Base-by-base conservation (phyloP, 2,113 vertebrate genomes). In the Brachypteracias leptosomus region DNA sequence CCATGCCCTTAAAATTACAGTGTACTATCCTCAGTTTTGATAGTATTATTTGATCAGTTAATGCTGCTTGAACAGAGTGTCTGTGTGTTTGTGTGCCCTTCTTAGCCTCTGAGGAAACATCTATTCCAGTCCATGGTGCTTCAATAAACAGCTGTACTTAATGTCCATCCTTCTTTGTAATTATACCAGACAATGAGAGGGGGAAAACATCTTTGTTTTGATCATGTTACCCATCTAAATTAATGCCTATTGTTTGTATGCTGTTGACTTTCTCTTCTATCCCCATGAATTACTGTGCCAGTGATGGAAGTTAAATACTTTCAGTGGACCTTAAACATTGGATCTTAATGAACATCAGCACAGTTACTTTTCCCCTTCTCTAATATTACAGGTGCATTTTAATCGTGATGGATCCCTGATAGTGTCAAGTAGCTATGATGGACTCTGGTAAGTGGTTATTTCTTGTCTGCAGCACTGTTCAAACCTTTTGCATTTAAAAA, bases 391-490 rank as follows among this genome's bases (percentile, higher is more conserved):
- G 99, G 99, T 99, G 86, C 99, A 99, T 95, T 99, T 99, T 95
- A 99, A 99, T 95, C 99, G 99, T 70, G 99, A 99, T 26, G 99
- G 99, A 54, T 99, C 99, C 44, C 98, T 99, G 97, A 99, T 99
- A 14, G 99, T 99, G 75, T 99, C 99, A 68, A 99, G 99, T 91
- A 99, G 99, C 97, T 99, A 99, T 15, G 99, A 99, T 42, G 99
- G 99, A 15, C 99, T 99, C 44, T 99, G 99, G 99, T 99, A 75
- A 99, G 99, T 97, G 77, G 3, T 24, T 61, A 4, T 14, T 66
- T 94, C 44, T 70, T 71, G 28, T 74, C 66, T 85, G 40, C 1
- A 5, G 52, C 44, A 70, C 8, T n/a, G 20, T 49, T 91, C 42
- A 66, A n/a, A 59, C 5, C 10, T 77, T 65, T 13, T 55, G 18